phyloP scores from a whole-genome alignment of 1,140 invertebrate genomes.

The Drosophila repletoides region DNA sequence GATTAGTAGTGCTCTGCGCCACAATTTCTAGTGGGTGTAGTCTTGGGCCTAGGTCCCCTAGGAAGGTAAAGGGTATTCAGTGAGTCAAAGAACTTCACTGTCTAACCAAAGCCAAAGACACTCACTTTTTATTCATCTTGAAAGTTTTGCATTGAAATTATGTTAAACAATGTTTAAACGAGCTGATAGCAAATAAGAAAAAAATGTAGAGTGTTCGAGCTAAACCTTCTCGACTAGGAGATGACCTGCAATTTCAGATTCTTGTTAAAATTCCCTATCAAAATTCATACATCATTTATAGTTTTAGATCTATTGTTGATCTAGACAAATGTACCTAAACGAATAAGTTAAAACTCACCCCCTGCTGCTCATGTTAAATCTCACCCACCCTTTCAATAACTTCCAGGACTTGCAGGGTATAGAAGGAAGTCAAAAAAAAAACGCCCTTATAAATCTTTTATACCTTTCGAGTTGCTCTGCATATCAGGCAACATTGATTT shows the following conservation, averaged over 20 bases:
- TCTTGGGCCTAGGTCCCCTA: neutral
- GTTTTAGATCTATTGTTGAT: no score
- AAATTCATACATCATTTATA: no score
- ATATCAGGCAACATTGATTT: slow-evolving; percentile 78
- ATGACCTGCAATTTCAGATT: no score
- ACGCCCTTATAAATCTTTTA: slow-evolving; percentile 73
- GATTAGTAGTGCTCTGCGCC: neutral
- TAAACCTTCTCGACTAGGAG: no score
- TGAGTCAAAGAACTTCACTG: neutral
- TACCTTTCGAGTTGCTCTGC: slow-evolving; percentile 75
- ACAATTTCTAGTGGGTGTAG: slow-evolving; percentile 25
- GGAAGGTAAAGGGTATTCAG: neutral
- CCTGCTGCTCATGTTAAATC: no score
- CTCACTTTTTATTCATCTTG: slow-evolving; percentile 17
- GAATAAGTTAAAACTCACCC: no score
- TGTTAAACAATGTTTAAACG: slow-evolving; percentile 70
- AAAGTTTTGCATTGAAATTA: slow-evolving; percentile 52
- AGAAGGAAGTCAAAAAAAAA: neutral
- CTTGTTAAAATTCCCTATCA: no score
- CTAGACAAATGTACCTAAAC: no score
- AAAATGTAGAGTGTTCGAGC: no score
- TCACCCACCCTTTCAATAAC: no score
- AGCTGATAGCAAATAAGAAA: slow-evolving; percentile 6
- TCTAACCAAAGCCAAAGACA: neutral
- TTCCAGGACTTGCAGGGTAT: no score